Conservation (phyloP, 2,797 vertebrate species). For the Melanotaenia pygmaea region DNA sequence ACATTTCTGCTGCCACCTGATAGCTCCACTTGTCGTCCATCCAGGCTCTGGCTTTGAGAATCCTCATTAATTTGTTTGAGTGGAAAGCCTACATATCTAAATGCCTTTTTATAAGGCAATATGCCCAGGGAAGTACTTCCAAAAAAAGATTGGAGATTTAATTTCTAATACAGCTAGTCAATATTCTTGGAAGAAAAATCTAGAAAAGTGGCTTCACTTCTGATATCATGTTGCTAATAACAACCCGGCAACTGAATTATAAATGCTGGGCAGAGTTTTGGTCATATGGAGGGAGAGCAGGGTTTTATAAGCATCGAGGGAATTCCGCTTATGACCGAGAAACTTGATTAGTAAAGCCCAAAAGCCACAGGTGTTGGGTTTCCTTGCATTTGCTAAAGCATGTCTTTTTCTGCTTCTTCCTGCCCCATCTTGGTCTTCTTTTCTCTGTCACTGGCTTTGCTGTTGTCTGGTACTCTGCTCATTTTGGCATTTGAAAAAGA, state of each 20-base stretch:
- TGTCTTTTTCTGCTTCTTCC: neutral
- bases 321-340: constrained; percentile 46
- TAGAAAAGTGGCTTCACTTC: neutral
- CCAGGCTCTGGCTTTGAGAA: constrained; percentile 24
- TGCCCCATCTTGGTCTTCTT: neutral
- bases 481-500: neutral
- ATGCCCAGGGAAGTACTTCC: constrained; percentile 12
- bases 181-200: constrained; percentile 21
- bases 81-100: constrained; percentile 15
- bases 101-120: neutral
- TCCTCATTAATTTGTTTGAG: constrained; percentile 31
- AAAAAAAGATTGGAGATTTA: constrained; percentile 29
- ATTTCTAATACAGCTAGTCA: constrained; percentile 17
- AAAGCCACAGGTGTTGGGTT: constrained; percentile 9
- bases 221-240: neutral
- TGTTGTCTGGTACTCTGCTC: neutral
- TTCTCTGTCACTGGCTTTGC: neutral
- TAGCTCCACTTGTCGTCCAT: constrained; percentile 19
- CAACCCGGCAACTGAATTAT: neutral
- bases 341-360: constrained; percentile 47
- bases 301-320: constrained; percentile 45
- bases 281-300: constrained; percentile 43
- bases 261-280: neutral
- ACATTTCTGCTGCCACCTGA: constrained; percentile 42
- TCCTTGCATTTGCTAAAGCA: constrained; percentile 36